phyloP scores from a whole-genome alignment of 2,888 invertebrate species.

The Herminia tarsipennalis region DNA sequence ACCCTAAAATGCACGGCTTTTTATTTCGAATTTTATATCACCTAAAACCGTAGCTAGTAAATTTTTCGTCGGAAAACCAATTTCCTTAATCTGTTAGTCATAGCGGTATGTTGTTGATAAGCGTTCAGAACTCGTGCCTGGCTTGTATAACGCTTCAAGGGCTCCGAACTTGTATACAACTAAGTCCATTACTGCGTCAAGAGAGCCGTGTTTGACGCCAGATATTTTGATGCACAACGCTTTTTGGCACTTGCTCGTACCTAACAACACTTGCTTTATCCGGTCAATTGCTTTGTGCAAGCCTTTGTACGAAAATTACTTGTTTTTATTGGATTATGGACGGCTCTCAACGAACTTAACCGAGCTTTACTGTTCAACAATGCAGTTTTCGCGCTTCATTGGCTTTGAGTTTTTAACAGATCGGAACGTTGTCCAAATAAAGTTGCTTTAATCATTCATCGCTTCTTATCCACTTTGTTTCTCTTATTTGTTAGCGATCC shows the following conservation, averaged over 20 bases:
- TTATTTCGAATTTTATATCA: neutral
- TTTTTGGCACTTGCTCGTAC: slow-evolving; percentile 42
- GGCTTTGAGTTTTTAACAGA: slow-evolving; percentile 26
- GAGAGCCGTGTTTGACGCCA: slow-evolving; percentile 66
- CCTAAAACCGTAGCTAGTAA: slow-evolving; percentile 10
- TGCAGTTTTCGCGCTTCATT: slow-evolving; percentile 40
- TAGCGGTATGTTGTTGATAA: slow-evolving; percentile 43
- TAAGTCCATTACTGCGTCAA: slow-evolving; percentile 72
- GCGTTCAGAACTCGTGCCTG: slow-evolving; percentile 50
- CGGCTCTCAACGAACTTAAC: slow-evolving; percentile 32
- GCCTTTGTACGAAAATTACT: slow-evolving; percentile 53
- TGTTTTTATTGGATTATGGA: slow-evolving; percentile 56
- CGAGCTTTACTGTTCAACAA: slow-evolving; percentile 31
- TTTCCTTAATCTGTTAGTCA: slow-evolving; percentile 42
- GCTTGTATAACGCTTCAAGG: slow-evolving; percentile 50
- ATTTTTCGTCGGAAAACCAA: slow-evolving; percentile 27
- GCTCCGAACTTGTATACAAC: slow-evolving; percentile 61
- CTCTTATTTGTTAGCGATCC: slow-evolving; percentile 1
- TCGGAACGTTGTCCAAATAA: slow-evolving; percentile 15
- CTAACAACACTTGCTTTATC: slow-evolving; percentile 57
- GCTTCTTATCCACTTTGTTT: slow-evolving; percentile 10
- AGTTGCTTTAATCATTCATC: slow-evolving; percentile 25
- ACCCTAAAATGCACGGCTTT: neutral
- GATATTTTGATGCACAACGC: slow-evolving; percentile 62
- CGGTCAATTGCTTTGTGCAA: slow-evolving; percentile 63